Base-by-base conservation (phyloP, 92 coral and sea anemone genomes). In the Zoanthus gigantus region DNA sequence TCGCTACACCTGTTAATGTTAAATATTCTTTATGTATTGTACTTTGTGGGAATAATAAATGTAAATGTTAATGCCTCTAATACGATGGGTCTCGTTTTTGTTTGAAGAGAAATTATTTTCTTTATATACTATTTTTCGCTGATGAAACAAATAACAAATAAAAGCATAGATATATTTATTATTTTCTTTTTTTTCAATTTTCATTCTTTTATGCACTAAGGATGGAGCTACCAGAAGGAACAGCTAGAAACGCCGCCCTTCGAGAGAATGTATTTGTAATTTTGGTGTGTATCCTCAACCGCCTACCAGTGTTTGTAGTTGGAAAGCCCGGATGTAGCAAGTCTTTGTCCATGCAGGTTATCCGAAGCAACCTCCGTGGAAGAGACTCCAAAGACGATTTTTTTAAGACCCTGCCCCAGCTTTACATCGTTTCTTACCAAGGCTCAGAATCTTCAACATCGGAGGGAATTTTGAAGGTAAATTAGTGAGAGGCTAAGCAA, bases 301-400 rank as follows among this genome's bases (percentile, higher is more conserved):
- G 90, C 18, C 81, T 87, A 32, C 90, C 90, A 63, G 90, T 87
- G 44, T 87, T 87, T 52, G 90, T 87, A 32, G 90, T 87, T 57
- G 90, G 90, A 34, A 87, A 87, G 71, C 90, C 90, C 54, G 90
- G 90, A 74, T 87, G 90, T 67, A 87, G 90, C 84, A 87, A 74
- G 44, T 78, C 75, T 4, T 75, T 74, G 68, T 58, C 90, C 76
- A 79, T 87, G 78, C 92, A 90, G 72, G 83, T 90, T 57, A 90
- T 90, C 28, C 89, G 92, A 5, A 87, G 84, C 17, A 87, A 78
- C 71, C 85, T 78, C 4, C 63, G 84, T 31, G 85, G 84, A 60
- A 16, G 53, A 34, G 83, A 58, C 8, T 31, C 71, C 53, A 69
- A 71, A 69, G 90, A 87, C 68, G 79, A 31, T 12, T 87, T 87